These are phyloP conservation scores for Callorhinus ursinus DNA, from an alignment of 2,113 vertebrate genomes.

Conservation along the genomic window DNA sequence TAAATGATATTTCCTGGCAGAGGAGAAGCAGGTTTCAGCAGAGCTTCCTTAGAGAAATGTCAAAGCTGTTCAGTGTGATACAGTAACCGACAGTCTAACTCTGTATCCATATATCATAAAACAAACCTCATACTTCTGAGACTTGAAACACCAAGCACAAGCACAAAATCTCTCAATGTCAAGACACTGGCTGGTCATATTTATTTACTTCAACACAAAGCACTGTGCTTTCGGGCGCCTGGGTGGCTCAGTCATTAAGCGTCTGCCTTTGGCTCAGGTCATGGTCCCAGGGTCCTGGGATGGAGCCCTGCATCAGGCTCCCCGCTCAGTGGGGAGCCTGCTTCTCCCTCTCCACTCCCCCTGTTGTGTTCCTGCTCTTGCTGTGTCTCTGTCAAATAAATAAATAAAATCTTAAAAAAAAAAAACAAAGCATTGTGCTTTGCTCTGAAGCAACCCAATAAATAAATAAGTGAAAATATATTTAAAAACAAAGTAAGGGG, in stretches of 20 bases:
- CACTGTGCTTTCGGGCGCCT: not conserved
- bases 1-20: slow-evolving; percentile 34
- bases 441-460: not conserved
- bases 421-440: not conserved
- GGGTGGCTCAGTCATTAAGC: too few relatives aligned
- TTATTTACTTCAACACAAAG: slow-evolving; percentile 14
- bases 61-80: slow-evolving; percentile 18
- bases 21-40: not conserved
- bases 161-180: not conserved
- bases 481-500: slow-evolving; percentile 44
- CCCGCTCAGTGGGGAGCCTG: too few relatives aligned
- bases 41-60: not conserved
- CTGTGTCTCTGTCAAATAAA: too few relatives aligned
- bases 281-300: too few relatives aligned
- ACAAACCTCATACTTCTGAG: not conserved
- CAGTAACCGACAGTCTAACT: not conserved
- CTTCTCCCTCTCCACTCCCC: too few relatives aligned
- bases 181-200: not conserved
- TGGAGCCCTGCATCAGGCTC: too few relatives aligned
- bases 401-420: too few relatives aligned
- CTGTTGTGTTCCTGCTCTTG: too few relatives aligned
- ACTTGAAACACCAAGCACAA: not conserved
- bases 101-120: not conserved
- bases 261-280: too few relatives aligned
- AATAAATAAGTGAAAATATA: not conserved